phyloP scores from a whole-genome alignment of 2,113 vertebrate genomes.

The Psophia crepitans region DNA sequence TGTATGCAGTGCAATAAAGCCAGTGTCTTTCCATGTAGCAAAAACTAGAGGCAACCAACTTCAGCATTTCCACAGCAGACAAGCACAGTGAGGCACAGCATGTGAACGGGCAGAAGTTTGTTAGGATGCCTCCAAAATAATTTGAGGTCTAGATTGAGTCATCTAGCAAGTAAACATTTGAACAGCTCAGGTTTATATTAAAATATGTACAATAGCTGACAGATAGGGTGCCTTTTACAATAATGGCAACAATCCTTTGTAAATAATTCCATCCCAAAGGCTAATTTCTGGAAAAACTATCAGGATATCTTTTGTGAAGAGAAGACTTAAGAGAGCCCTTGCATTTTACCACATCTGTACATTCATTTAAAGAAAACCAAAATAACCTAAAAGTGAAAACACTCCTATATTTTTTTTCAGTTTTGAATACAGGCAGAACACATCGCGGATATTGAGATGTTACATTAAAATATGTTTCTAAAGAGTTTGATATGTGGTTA shows the following conservation, averaged over 20 bases:
- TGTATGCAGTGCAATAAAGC: neutral
- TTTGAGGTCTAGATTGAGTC: neutral
- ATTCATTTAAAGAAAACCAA: neutral
- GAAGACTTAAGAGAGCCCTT: neutral
- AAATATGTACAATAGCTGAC: neutral
- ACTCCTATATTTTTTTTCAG: neutral
- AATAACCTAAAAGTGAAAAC: neutral
- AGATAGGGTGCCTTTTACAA: neutral
- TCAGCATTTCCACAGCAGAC: neutral
- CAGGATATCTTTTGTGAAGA: neutral
- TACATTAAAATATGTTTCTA: neutral
- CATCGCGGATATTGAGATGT: neutral
- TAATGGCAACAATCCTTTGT: neutral
- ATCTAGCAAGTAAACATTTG: neutral
- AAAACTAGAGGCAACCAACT: neutral
- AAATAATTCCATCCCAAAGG: neutral
- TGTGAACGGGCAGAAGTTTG: neutral
- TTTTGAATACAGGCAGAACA: neutral
- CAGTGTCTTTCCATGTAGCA: neutral
- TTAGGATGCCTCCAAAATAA: neutral
- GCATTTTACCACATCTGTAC: neutral
- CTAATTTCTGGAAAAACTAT: neutral
- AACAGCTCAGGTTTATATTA: neutral
- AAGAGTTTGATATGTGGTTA: neutral
- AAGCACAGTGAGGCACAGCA: neutral